A percentile compares a stretch with the other conserved stretches of the same genome.
Conservation (phyloP, 2,888 invertebrate genomes). For the Lycia hirtaria region DNA sequence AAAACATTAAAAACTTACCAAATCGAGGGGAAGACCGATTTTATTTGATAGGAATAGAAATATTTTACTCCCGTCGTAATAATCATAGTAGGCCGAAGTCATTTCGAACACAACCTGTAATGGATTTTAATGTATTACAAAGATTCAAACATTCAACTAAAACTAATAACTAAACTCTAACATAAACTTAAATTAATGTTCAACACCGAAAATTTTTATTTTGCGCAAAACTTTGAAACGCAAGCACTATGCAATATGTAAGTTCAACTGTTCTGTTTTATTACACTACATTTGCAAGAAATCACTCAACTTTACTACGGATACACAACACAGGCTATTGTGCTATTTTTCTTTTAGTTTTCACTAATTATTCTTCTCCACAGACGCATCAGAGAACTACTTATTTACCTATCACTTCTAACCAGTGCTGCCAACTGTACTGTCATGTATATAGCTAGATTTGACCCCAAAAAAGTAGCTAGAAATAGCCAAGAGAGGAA, state of each 20-base stretch:
- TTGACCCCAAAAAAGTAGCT: no score
- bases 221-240: not conserved
- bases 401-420: no score
- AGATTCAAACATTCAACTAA: conserved; percentile 3
- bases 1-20: conserved; percentile 88
- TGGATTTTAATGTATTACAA: not conserved
- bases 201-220: not conserved
- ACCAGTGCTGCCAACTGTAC: no score
- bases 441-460: no score
- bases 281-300: not conserved
- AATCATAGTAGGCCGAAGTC: conserved; percentile 69
- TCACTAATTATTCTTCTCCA: no score
- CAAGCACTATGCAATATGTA: not conserved
- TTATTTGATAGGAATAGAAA: conserved; percentile 89
- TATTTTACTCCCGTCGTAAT: conserved; percentile 89
- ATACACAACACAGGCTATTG: no score
- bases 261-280: not conserved
- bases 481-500: no score
- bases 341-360: no score
- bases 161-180: no score
- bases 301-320: not conserved
- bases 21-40: conserved; percentile 90
- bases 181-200: not conserved
- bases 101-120: conserved; percentile 44
- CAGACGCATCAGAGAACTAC: no score